These are phyloP conservation scores for Okapia johnstoni DNA, from an alignment of 2,113 vertebrate genomes.

Conservation along the genomic window DNA sequence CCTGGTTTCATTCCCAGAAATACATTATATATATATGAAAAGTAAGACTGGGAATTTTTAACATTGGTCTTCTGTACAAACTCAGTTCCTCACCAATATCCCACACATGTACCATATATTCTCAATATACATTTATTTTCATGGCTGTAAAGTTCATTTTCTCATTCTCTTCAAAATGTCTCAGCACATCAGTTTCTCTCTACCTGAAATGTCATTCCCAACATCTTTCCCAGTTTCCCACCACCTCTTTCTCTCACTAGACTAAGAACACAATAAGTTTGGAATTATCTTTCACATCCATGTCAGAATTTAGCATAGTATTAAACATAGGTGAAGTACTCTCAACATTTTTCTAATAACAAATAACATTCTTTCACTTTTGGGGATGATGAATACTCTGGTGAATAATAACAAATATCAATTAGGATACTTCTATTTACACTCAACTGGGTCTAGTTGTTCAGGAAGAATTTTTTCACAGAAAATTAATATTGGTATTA, in stretches of 20 bases:
- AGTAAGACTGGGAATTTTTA: not conserved
- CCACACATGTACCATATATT: no score
- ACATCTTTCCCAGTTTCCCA: not conserved
- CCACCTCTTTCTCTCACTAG: not conserved
- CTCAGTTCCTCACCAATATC: not conserved
- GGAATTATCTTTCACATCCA: not conserved
- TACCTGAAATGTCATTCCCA: not conserved
- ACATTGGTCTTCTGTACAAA: fast-evolving
- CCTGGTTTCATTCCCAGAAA: not conserved
- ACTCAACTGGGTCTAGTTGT: not conserved
- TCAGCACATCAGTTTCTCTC: not conserved
- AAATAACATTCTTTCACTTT: not conserved
- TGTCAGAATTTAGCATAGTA: not conserved
- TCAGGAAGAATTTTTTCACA: not conserved
- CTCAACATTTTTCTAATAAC: not conserved
- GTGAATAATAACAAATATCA: not conserved
- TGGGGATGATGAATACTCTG: not conserved
- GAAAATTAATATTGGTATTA: not conserved
- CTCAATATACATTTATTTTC: not conserved
- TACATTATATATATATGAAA: not conserved
- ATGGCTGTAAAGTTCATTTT: not conserved
- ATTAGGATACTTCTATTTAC: not conserved
- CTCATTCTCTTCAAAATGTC: not conserved
- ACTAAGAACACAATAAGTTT: not conserved
- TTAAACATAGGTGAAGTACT: not conserved